Base-by-base conservation (phyloP, 2,113 vertebrate genomes). In the Semnopithecus entellus region DNA sequence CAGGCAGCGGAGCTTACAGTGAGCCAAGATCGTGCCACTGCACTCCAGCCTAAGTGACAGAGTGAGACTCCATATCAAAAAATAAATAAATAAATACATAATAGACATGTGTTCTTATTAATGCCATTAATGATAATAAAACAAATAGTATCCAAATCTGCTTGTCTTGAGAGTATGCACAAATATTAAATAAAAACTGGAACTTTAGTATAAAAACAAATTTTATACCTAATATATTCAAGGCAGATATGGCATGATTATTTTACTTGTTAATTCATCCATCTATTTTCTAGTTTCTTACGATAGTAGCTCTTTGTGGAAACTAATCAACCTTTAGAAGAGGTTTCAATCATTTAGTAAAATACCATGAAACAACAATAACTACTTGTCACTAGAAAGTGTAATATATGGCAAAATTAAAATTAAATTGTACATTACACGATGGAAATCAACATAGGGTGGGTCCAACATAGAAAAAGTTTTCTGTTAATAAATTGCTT, bases 121-220 rank as follows among this genome's bases (percentile, higher is more conserved):
- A 61, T 91, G 43, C 43, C 23, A 91, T 48, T 6, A 50, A 43
- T 89, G 57, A 87, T 50, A 90, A 40, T 92, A 93, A 92, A 93
- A 38, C 30, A 92, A 45, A 79, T 94, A 68, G 45, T 88, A 80
- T 91, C 5, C 9, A 95, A 82, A 95, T 70, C 20, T 95, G 73
- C 48, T 82, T 89, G 48, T 95, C 68, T 75, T 83, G 48, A 95
- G 66, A 82, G 38, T 35, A 85, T 27, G 52, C 10, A 75, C 12
- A 82, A 68, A 48, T 94, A 45, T 85, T 61, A 92, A 90, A 73
- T 85, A 90, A 92, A 88, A 50, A n/a, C 16, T 48, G 11, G 16
- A 70, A 2, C 1, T 38, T 16, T 38, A 45, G 7, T 45, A 9
- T 35, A 57, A 83, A 23, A 52, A 22, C 0, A 66, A 59, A 79